Evolutionary conservation across 2,888 invertebrate genomes (phyloP).

Genomic region (Unio delphinus): DNA sequence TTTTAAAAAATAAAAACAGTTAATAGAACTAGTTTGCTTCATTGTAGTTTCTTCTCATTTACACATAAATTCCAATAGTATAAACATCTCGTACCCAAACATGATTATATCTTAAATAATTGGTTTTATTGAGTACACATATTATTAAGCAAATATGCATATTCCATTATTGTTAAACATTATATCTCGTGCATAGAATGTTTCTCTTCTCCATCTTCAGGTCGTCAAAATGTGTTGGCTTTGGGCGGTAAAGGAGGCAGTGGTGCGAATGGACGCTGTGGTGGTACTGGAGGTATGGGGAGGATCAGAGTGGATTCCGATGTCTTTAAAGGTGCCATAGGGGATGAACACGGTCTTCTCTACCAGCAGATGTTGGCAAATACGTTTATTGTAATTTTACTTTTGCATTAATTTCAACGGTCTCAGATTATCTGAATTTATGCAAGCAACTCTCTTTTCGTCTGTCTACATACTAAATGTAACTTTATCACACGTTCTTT

Average conservation of each 20-base stretch:
- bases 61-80: too few species aligned
- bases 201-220: slow-evolving; percentile 12
- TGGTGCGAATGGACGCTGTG: slow-evolving; percentile 32
- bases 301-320: slow-evolving; percentile 45
- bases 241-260: slow-evolving; percentile 50
- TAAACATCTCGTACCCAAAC: too few species aligned
- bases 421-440: neutral
- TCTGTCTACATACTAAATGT: too few species aligned
- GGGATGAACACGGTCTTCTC: slow-evolving; percentile 13
- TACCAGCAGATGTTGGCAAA: slow-evolving; percentile 17
- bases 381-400: slow-evolving; percentile 9
- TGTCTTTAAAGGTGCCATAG: slow-evolving; percentile 32
- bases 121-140: too few species aligned
- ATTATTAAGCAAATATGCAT: too few species aligned
- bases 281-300: slow-evolving; percentile 46
- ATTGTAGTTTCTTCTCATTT: too few species aligned
- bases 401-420: neutral
- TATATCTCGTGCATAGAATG: neutral
- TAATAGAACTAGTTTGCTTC: too few species aligned
- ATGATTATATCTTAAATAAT: too few species aligned
- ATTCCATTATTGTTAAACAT: too few species aligned
- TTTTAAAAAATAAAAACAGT: too few species aligned
- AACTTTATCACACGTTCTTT: too few species aligned
- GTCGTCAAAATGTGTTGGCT: slow-evolving; percentile 33
- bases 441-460: neutral